Conservation (phyloP, 2,797 vertebrate species). For the Leptodactylus fallax region DNA sequence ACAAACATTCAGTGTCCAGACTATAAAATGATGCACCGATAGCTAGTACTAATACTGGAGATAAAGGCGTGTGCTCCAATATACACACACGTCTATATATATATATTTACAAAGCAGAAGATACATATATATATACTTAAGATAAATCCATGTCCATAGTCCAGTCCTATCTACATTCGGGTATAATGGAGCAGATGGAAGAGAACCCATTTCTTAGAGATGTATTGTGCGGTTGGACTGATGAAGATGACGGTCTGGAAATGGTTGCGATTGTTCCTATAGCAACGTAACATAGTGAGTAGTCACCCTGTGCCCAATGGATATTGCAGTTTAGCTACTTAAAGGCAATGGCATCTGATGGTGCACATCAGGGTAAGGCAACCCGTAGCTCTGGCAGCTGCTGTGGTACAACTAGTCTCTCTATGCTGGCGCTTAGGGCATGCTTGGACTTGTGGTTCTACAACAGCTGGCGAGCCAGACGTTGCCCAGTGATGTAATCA, state of each 20-base stretch:
- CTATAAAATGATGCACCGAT: conserved; percentile 47
- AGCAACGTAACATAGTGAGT: not conserved
- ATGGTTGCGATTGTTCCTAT: not conserved
- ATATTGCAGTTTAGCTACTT: conserved; percentile 45
- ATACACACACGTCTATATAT: conserved; percentile 55
- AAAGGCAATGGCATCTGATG: conserved; percentile 34
- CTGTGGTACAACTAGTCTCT: not conserved
- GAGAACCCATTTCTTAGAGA: conserved; percentile 36
- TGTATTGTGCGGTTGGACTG: conserved; percentile 49
- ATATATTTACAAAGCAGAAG: conserved; percentile 61
- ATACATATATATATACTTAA: conserved; percentile 52
- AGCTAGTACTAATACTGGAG: conserved; percentile 46
- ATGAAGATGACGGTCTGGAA: conserved; percentile 38
- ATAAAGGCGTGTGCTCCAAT: conserved; percentile 49
- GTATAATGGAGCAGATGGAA: conserved; percentile 2
- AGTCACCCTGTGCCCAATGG: conserved; percentile 11
- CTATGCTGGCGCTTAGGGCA: not conserved
- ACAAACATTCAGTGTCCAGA: conserved; percentile 49
- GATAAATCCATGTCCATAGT: conserved; percentile 45
- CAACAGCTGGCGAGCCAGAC: not conserved
- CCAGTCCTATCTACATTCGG: conserved; percentile 54
- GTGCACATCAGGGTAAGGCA: not conserved
- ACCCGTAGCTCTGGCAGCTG: not conserved
- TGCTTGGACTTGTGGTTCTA: conserved; percentile 12
- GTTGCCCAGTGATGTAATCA: not conserved